Evolutionary conservation across 2,888 invertebrate genomes (phyloP).

Genomic region (Drosophila greeni): DNA sequence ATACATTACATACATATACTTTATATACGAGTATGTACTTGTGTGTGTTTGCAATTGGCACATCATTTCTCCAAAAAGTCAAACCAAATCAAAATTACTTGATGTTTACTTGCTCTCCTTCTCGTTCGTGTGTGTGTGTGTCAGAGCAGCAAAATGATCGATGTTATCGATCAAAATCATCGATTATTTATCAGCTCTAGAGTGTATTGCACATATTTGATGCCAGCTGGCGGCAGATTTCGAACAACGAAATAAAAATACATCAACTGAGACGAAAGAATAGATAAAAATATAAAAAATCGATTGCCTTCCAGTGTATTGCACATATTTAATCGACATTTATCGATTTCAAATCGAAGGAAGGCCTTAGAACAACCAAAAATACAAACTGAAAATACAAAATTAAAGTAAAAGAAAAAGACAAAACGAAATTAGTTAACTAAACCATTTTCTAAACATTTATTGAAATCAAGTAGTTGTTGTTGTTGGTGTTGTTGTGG

Average conservation of each 20-base stretch:
- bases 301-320: not conserved
- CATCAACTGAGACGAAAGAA: not conserved
- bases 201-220: slow-evolving; percentile 26
- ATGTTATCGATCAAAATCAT: not conserved
- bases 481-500: slow-evolving; percentile 30
- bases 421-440: slow-evolving; percentile 44
- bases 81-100: slow-evolving; percentile 15
- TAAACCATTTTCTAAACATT: slow-evolving; percentile 68
- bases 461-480: slow-evolving; percentile 60
- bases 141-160: not conserved
- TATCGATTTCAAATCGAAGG: not conserved
- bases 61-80: slow-evolving; percentile 55
- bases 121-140: slow-evolving; percentile 1
- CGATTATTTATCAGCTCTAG: not conserved
- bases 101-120: slow-evolving; percentile 5
- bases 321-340: not conserved
- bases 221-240: slow-evolving; percentile 4
- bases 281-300: not conserved
- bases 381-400: slow-evolving; percentile 12
- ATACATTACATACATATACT: slow-evolving; percentile 21
- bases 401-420: slow-evolving; percentile 13
- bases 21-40: slow-evolving; percentile 23
- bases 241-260: not conserved
- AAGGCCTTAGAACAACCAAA: not conserved
- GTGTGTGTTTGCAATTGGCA: slow-evolving; percentile 61